Base-by-base conservation (phyloP, 2,113 vertebrate species). In the Ramphastos sulfuratus region DNA sequence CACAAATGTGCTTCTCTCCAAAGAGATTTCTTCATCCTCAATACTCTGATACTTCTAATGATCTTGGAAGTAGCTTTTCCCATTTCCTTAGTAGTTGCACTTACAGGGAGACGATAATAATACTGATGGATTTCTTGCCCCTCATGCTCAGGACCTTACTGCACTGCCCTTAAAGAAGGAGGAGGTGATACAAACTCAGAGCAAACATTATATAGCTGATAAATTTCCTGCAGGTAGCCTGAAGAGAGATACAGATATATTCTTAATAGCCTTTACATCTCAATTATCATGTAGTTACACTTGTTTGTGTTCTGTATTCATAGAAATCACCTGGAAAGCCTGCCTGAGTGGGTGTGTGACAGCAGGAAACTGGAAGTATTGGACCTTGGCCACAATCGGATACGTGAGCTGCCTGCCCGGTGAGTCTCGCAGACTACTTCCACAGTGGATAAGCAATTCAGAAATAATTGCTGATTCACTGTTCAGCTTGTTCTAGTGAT, bases 301-400 rank as follows among this genome's bases (percentile, higher is more conserved):
- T 63, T 89, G 60, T 72, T 89, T 90, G 12, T 96, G 13, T 95
- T 94, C 59, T 92, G 90, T 80, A 25, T 69, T 85, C 87, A 56
- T 85, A 99, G 99, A 97, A 99, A 99, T 97, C 95, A 94, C 71
- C 97, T 99, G 97, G 98, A 99, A 96, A 98, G 90, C 31, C 88
- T 99, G 86, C 99, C 99, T 77, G 99, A 99, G 77, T 99, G 99
- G 99, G 96, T 99, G 66, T 98, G 98, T 96, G 99, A 99, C 94
- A 98, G 98, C 76, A 98, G 97, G 97, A 99, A 98, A 91, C 97
- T 99, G 69, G 99, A 99, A 97, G 99, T 99, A 77, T 95, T 99
- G 96, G 99, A 99, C 84, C 96, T 98, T 95, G 98, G 99, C 97
- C 98, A 99, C 97, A 99, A 99, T 97, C 98, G 97, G 92, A 98